Base-by-base conservation (phyloP, 2,113 vertebrate genomes). In the Ranitomeya imitator region DNA sequence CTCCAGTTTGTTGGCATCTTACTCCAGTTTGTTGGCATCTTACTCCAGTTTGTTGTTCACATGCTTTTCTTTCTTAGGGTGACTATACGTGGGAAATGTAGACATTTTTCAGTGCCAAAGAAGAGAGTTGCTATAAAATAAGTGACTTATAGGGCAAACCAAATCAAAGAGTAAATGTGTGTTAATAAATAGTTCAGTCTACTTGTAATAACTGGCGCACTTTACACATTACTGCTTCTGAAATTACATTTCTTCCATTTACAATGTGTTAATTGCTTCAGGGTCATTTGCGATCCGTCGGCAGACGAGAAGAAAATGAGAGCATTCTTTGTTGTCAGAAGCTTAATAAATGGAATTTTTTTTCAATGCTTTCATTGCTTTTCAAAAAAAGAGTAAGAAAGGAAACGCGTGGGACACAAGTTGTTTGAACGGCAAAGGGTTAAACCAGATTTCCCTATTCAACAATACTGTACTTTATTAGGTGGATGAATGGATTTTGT, bases 271-370 rank as follows among this genome's bases (percentile, higher is more conserved):
- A 76, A 82, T 73, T 81, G 86, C 86, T 88, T 79, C 86, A 81
- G 86, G 86, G 79, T 31, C 67, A 76, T 83, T 45, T 26, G 57
- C 26, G 16, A 65, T 65, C 21, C 61, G 23, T 45, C 78, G 71
- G 63, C 57, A 57, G 67, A 71, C 16, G 5, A 59, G 55, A 45
- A 71, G 37, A 51, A 61, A 73, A 83, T 81, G 67, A 83, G 83
- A 76, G 79, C 86, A 88, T 88, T 88, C 86, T 31, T 71, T 15
- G 52, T 76, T 88, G 86, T 81, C 86, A 88, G 31, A 60, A 1
- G 31, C 6, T 63, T 83, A 83, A 88, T 71, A 88, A 61, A 83
- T 80, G 37, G 16, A 9, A 45, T 45, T 23, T 87, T 1, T 14
- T 87, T 87, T 63, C 19, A 59, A 16, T 54, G 0, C 14, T 51